Percentiles rank a stretch among this genome's conserved stretches.
Evolutionary conservation across 2,113 vertebrate genomes (phyloP).

Genomic region (Hippolais icterina): DNA sequence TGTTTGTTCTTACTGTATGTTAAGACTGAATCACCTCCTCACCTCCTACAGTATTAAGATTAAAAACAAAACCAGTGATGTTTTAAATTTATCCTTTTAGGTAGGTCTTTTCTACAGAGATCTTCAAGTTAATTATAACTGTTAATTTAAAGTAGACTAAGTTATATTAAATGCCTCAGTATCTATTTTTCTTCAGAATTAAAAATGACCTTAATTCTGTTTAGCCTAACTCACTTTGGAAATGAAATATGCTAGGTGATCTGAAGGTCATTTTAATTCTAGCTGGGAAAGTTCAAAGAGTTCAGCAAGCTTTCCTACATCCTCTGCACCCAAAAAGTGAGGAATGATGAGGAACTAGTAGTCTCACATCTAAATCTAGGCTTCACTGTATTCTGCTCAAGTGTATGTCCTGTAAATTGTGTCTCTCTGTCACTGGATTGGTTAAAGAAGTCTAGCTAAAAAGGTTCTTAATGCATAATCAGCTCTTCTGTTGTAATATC

Average conservation of each 20-base stretch:
- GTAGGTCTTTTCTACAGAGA: not conserved
- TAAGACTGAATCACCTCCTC: not conserved
- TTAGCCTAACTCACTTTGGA: not conserved
- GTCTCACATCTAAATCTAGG: not conserved
- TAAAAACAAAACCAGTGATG: not conserved
- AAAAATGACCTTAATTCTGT: constrained; percentile 35
- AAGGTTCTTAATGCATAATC: not conserved
- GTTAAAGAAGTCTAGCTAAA: not conserved
- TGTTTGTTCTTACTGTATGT: not conserved
- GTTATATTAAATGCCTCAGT: not conserved
- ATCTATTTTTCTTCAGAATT: constrained; percentile 30
- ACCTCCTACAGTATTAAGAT: not conserved
- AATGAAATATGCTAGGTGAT: not conserved
- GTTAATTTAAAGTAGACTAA: constrained; percentile 9
- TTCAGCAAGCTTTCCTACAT: not conserved
- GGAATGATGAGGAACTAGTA: not conserved
- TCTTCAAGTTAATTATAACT: constrained; percentile 26
- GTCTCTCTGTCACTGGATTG: not conserved
- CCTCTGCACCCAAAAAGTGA: not conserved
- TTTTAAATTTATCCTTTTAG: not conserved
- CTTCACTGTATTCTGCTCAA: not conserved
- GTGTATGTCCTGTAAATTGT: not conserved
- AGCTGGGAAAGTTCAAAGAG: not conserved
- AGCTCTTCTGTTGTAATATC: not conserved
- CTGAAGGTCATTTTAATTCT: not conserved